These are phyloP conservation scores for Octopus bimaculoides DNA, from an alignment of 1,140 invertebrate genomes.

Conservation along the genomic window DNA sequence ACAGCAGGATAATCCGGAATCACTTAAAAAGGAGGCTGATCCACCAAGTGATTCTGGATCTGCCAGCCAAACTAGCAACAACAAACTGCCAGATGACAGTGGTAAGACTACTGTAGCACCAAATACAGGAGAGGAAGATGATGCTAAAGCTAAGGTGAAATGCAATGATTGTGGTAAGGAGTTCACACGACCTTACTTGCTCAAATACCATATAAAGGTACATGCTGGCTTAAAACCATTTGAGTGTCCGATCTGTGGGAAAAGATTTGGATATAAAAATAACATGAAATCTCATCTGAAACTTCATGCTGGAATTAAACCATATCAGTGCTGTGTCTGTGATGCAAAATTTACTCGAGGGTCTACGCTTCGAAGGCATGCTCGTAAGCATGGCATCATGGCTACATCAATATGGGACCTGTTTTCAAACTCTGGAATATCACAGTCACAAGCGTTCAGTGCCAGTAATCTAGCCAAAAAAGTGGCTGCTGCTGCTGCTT, in stretches of 20 bases:
- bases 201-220: constrained; percentile 61
- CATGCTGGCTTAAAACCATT: constrained; percentile 59
- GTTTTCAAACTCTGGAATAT: constrained; percentile 19
- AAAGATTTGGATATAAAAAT: constrained; percentile 64
- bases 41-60: neutral
- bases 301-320: constrained; percentile 61
- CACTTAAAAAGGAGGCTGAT: constrained; percentile 17
- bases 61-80: constrained; percentile 12
- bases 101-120: constrained; percentile 18
- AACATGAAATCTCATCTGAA: constrained; percentile 62
- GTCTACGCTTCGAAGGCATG: constrained; percentile 46
- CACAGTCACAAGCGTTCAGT: neutral
- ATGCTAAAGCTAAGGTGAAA: constrained; percentile 38
- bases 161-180: constrained; percentile 47
- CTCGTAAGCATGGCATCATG: constrained; percentile 44
- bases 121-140: constrained; percentile 16
- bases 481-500: neutral
- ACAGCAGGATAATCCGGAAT: constrained; percentile 48
- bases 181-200: constrained; percentile 42
- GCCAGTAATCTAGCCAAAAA: neutral
- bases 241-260: constrained; percentile 63
- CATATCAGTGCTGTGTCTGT: constrained; percentile 63
- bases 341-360: constrained; percentile 53
- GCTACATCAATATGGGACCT: constrained; percentile 44
- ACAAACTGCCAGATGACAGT: constrained; percentile 8